Conservation (phyloP, 2,113 vertebrate genomes). For the Perccottus glenii region DNA sequence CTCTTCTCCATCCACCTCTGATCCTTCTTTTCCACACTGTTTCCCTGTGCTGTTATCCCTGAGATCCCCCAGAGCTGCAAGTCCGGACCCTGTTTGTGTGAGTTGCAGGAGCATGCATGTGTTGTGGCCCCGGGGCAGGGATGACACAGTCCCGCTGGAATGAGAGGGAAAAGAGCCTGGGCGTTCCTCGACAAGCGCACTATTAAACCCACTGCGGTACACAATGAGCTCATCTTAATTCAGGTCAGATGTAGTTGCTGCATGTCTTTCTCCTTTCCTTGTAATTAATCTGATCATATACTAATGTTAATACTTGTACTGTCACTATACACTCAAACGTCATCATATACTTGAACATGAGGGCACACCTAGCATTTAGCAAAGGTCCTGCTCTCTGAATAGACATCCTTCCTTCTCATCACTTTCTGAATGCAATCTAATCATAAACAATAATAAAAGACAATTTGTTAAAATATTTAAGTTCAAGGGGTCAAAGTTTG, state of each 20-base stretch:
- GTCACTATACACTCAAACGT: constrained; percentile 11
- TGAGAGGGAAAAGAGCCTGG: constrained; percentile 84
- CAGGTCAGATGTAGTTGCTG: constrained; percentile 85
- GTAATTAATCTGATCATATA: constrained; percentile 46
- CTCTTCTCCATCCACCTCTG: constrained; percentile 62
- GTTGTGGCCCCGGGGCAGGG: constrained; percentile 80
- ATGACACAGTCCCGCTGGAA: constrained; percentile 85
- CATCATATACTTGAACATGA: constrained; percentile 6
- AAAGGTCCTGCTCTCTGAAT: constrained; percentile 35
- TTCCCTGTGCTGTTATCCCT: constrained; percentile 55
- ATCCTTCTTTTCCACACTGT: constrained; percentile 65
- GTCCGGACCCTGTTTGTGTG: constrained; percentile 67
- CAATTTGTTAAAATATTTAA: constrained; percentile 47
- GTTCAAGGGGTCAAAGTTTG: constrained; percentile 50
- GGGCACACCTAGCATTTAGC: constrained; percentile 34
- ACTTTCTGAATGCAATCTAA: constrained; percentile 56
- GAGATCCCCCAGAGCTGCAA: constrained; percentile 49
- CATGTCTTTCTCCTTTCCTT: constrained; percentile 46
- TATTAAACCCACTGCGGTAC: constrained; percentile 84
- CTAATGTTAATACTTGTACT: constrained; percentile 15
- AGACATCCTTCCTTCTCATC: constrained; percentile 50
- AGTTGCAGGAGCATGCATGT: constrained; percentile 76
- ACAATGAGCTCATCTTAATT: constrained; percentile 89
- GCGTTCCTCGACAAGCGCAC: constrained; percentile 84
- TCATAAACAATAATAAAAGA: constrained; percentile 69